These are phyloP conservation scores for Omphaloscelis lunosa DNA, from an alignment of 2,888 invertebrate genomes.

Conservation along the genomic window DNA sequence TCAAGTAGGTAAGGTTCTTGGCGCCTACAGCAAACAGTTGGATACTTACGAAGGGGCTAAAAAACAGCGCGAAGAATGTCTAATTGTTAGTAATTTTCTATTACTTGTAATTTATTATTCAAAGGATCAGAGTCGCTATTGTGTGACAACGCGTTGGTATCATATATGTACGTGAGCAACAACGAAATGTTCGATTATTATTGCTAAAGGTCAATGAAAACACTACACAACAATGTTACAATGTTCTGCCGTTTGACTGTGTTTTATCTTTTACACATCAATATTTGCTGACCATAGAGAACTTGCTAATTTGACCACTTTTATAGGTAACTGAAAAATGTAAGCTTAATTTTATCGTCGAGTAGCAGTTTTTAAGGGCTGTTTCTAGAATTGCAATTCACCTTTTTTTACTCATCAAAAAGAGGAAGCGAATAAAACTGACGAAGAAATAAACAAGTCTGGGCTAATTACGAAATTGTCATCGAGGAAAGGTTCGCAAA, in stretches of 20 bases:
- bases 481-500: constrained; percentile 79
- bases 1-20: neutral
- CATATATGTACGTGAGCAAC: constrained; percentile 48
- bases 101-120: constrained; percentile 66
- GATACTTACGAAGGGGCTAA: constrained; percentile 6
- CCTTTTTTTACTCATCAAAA: constrained; percentile 48
- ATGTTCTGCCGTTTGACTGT: constrained; percentile 45
- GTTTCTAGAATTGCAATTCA: constrained; percentile 14
- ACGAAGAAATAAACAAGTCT: constrained; percentile 77
- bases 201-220: constrained; percentile 58
- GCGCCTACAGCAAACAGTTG: constrained; percentile 7
- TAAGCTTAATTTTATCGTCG: neutral
- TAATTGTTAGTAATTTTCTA: constrained; percentile 64
- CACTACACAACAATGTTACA: constrained; percentile 46
- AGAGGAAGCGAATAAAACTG: constrained; percentile 52
- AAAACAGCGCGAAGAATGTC: constrained; percentile 58
- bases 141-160: constrained; percentile 39
- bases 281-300: constrained; percentile 32
- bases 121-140: constrained; percentile 35
- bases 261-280: constrained; percentile 21
- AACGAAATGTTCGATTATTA: constrained; percentile 54
- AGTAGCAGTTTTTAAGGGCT: neutral
- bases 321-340: neutral
- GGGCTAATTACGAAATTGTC: constrained; percentile 83
- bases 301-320: constrained; percentile 1